These are phyloP conservation scores for Ctena decussata DNA, from an alignment of 2,888 invertebrate species.

Conservation along the genomic window DNA sequence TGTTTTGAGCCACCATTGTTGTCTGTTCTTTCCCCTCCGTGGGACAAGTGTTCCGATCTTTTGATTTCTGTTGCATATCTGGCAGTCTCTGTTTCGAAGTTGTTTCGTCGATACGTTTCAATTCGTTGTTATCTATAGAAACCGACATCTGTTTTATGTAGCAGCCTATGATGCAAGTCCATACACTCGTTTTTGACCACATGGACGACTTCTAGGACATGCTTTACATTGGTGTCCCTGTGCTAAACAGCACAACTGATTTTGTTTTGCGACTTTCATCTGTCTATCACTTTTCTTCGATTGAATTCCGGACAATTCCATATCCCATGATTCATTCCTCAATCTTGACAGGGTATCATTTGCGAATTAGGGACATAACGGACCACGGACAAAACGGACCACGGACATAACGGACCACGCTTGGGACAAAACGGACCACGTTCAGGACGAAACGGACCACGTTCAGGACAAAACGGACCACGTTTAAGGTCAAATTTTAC, in stretches of 20 bases:
- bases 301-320: conserved; percentile 36
- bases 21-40: neutral
- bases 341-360: neutral
- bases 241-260: conserved; percentile 31
- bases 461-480: no score
- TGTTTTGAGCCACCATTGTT: neutral
- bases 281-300: neutral
- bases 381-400: no score
- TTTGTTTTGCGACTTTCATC: conserved; percentile 7
- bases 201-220: conserved; percentile 20
- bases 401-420: no score
- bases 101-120: neutral
- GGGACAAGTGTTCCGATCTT: neutral
- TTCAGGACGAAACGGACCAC: no score
- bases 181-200: conserved; percentile 18
- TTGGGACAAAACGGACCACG: no score
- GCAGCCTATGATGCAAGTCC: conserved; percentile 23
- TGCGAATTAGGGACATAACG: no score
- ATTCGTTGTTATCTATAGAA: neutral
- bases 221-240: conserved; percentile 2
- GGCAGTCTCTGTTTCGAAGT: neutral
- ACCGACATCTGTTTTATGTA: neutral
- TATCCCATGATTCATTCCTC: conserved; percentile 17
- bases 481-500: no score
- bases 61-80: neutral